Evolutionary conservation across 2,888 invertebrate species (phyloP).

Genomic region (Nephrocerus scutellatus): DNA sequence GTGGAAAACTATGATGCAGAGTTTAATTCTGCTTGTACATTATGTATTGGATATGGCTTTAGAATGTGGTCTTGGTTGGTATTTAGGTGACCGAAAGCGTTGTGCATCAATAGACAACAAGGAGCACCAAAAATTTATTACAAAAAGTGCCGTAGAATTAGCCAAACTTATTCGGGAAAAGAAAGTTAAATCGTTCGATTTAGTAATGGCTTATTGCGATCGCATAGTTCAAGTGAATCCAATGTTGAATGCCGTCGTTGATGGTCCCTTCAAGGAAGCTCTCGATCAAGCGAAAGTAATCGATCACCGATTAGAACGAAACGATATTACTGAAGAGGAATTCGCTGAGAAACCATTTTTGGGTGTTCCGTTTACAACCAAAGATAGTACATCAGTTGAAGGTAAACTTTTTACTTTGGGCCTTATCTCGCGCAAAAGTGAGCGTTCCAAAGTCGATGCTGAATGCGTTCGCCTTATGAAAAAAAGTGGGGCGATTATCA

Average conservation of each 20-base stretch:
- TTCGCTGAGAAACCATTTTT: constrained; percentile 70
- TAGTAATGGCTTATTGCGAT: constrained; percentile 67
- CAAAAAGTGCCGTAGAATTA: constrained; percentile 60
- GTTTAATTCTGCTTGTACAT: constrained; percentile 32
- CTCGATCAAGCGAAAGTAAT: constrained; percentile 67
- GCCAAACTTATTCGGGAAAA: constrained; percentile 61
- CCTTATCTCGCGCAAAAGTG: constrained; percentile 54
- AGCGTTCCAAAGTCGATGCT: constrained; percentile 66
- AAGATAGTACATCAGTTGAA: constrained; percentile 75
- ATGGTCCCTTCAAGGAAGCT: constrained; percentile 71
- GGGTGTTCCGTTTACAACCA: constrained; percentile 86
- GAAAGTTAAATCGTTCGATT: constrained; percentile 59
- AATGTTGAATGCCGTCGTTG: constrained; percentile 74
- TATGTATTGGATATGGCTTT: constrained; percentile 33
- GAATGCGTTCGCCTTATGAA: constrained; percentile 66
- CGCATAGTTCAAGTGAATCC: constrained; percentile 66
- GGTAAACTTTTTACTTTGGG: constrained; percentile 70
- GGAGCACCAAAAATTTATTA: constrained; percentile 38
- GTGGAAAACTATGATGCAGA: constrained; percentile 28
- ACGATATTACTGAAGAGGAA: constrained; percentile 55
- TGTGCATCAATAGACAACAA: constrained; percentile 30
- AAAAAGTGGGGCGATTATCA: constrained; percentile 75
- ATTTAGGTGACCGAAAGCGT: constrained; percentile 33
- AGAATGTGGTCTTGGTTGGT: constrained; percentile 37
- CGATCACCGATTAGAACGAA: constrained; percentile 60